Evolutionary conservation across 2,113 vertebrate species (phyloP), one percentile per base, ranked within the genome.

Genomic region (Ellobius talpinus): DNA sequence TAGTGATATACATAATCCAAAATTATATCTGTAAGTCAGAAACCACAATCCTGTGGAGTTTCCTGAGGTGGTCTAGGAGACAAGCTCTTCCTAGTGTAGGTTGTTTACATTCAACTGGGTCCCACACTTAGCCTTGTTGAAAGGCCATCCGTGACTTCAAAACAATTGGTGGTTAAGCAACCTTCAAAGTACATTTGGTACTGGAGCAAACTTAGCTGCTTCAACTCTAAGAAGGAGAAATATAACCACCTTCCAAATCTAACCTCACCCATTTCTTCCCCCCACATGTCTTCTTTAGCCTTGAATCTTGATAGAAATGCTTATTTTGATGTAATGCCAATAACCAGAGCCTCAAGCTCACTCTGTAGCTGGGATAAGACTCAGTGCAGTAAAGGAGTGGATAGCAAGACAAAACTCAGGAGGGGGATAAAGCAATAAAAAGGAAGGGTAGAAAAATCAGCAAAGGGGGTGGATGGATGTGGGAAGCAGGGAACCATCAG

Each of bases 1-100:
- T 92, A 93, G 87, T 87, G 86, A 86, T 66, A 90, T 11, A 92
- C 21, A 96, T 79, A 73, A 88, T 66, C 93, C 86, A 88, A 66
- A 97, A 97, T 76, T 87, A 72, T n/a, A 94, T 79, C 52, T 42
- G 82, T 61, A 94, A 93, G 93, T 94, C 68, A 90, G 93, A 97
- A 93, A 31, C 21, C 73, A 61, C 50, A 33, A 94, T 36, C 76
- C 55, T 61, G 36, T 95, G 66, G 66, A 73, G 91, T 96, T 96
- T 97, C 76, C 79, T 78, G 79, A 94, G 31, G 31, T 61, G 31
- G 16, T 88, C 55, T 65, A 82, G 68, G 82, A 81, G 93, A n/a
- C 81, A 92, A 81, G 14, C 2, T 21, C n/a, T 82, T 93, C 81
- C 33, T 81, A 81, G 68, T 7, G 7, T 45, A 87, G 19, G 5